Evolutionary conservation across 2,888 invertebrate genomes (phyloP), one percentile per base, ranked within the genome.

Genomic region (Nemurella pictetii): DNA sequence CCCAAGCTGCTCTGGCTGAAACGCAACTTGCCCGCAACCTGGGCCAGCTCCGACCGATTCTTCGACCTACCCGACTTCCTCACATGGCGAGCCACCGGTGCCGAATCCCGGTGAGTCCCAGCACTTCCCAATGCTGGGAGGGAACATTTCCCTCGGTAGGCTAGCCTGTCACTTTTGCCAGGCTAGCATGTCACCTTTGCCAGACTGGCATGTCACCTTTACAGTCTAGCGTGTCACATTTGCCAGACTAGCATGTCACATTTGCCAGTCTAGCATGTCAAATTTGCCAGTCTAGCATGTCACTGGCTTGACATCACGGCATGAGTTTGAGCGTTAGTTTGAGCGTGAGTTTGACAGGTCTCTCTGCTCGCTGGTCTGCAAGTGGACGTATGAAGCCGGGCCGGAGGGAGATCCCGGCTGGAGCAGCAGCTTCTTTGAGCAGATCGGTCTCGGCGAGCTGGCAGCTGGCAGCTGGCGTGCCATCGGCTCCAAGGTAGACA

Each of bases 1-100:
- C 98, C 99, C 0, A 99, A 99, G 91, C 90, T 99, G 26, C 90
- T 98, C 32, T 99, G 99, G 99, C 89, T 99, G 0, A 98, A 98
- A 90, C 94, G 92, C 87, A 92, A 95, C 90, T 89, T 96, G 12
- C 89, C 88, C 4, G 90, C 92, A 2, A 93, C 93, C 87, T 98
- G 96, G 96, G 88, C 91, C 0, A 93, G 94, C 85, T 94, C 94
- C 82, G 94, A 94, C 83, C 92, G 94, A 86, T 95, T 97, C 88
- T 97, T 99, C 90, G 98, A 99, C 90, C 91, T 99, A 80, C 97
- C 98, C 0, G 99, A 99, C 90, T 99, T 95, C 89, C 91, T 99
- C 3, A 98, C 98, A 0, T 98, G 97, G 96, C 96, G 94, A 91
- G 96, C 97, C 0, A 98, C 98, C 4, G 95, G 94, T 30, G 93